Evolutionary conservation across 2,888 invertebrate species (phyloP), one percentile per base, ranked within the genome.

Genomic region (Loripinus fragilis): DNA sequence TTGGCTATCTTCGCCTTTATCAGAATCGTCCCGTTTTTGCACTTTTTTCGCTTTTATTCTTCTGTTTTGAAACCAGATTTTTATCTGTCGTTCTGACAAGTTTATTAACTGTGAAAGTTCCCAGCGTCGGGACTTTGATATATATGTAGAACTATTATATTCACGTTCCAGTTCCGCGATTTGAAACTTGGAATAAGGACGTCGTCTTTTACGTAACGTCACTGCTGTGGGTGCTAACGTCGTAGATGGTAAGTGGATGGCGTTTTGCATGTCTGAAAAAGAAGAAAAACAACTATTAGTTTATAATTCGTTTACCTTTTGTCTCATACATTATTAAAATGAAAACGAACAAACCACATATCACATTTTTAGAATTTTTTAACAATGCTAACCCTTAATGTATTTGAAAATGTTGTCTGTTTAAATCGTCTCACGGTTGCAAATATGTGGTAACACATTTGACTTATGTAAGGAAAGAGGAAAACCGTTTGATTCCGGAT

Each of bases 141-240:
- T 98, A 95, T 99, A 99, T 79, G 98, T 98, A 95, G 98, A 98
- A 95, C 97, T 98, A 82, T 98, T 96, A 95, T 98, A 99, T 95
- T 99, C 98, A 94, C 98, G 98, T 94, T 99, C 98, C 93, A 99
- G 95, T 94, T 98, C 98, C 89, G 98, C 95, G 17, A 98, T 98
- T 94, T 99, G 99, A 95, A 97, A 98, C 95, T 99, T 98, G 72
- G 98, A 98, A 94, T 99, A 99, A 25, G 99, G 99, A 94, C 99
- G 98, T 94, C 99, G 97, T 95, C 99, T 98, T 96, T 99, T 99
- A 66, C 93, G 85, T 66, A 92, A 86, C 33, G 92, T 91, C 66
- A 92, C 90, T 30, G 91, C 89, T 35, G 91, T 89, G 12, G 91
- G 91, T 2, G 90, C 90, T 23, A 91, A 82, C 64, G 91, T 89